These are phyloP conservation scores for Eumacrocentrus americanus DNA, from an alignment of 2,888 invertebrate species.

Conservation along the genomic window DNA sequence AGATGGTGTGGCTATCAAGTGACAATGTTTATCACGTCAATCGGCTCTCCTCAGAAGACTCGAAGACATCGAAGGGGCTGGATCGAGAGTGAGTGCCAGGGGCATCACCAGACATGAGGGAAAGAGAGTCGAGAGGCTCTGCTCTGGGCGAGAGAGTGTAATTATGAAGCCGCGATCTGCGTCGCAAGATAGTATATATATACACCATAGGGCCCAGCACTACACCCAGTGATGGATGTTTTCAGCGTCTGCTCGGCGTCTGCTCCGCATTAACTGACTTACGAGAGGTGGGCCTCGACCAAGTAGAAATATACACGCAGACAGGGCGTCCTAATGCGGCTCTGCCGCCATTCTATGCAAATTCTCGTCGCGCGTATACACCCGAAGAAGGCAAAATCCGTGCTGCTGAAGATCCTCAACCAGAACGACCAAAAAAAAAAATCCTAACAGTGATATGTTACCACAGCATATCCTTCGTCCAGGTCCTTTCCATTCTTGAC, in stretches of 20 bases:
- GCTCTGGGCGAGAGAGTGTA: conserved; percentile 55
- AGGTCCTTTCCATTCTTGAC: no score
- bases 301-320: conserved; percentile 9
- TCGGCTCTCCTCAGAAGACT: conserved; percentile 11
- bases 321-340: conserved; percentile 36
- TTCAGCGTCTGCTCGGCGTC: conserved; percentile 60
- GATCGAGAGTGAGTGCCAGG: conserved; percentile 15
- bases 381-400: conserved; percentile 31
- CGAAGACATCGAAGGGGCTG: conserved; percentile 21
- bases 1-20: no score
- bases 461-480: no score
- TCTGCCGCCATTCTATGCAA: conserved; percentile 39
- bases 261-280: conserved; percentile 57
- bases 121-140: conserved; percentile 6
- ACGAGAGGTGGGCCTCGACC: conserved; percentile 38
- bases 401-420: conserved; percentile 26
- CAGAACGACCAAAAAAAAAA: conserved; percentile 5
- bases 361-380: conserved; percentile 24
- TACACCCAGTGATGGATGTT: conserved; percentile 58
- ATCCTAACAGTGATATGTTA: not conserved
- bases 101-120: conserved; percentile 1
- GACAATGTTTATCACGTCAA: conserved; percentile 22
- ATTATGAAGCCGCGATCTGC: conserved; percentile 60
- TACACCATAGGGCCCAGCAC: conserved; percentile 36
- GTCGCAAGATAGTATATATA: conserved; percentile 50